A percentile compares a stretch with the other conserved stretches of the same genome.
phyloP scores from a whole-genome alignment of 2,888 invertebrate species.

The Pantelozetes paolii region DNA sequence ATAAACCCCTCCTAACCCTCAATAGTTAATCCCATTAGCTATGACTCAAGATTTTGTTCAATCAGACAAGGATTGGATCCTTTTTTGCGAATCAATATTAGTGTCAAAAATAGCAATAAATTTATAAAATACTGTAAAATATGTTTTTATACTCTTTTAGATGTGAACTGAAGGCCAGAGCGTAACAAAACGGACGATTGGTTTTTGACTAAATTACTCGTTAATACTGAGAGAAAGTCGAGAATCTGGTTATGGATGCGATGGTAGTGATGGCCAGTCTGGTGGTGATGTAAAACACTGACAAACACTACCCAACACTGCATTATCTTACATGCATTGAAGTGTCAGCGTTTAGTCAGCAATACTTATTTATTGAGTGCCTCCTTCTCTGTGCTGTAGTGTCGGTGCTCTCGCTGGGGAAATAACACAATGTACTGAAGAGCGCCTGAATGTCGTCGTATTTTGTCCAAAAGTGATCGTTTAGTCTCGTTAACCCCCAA shows the following conservation, averaged over 20 bases:
- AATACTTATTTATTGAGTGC: slow-evolving; percentile 33
- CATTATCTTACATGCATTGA: slow-evolving; percentile 23
- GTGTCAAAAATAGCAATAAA: slow-evolving; percentile 11
- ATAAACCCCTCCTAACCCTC: not conserved
- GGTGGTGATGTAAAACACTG: slow-evolving; percentile 27
- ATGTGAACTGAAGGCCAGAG: not conserved
- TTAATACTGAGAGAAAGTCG: not conserved
- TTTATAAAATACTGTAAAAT: not conserved
- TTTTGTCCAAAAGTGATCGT: slow-evolving; percentile 34
- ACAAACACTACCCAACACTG: not conserved
- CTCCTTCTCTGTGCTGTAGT: not conserved
- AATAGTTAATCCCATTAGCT: slow-evolving; percentile 19
- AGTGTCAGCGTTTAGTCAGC: slow-evolving; percentile 35
- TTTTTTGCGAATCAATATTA: slow-evolving; percentile 29
- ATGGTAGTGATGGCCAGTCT: slow-evolving; percentile 16
- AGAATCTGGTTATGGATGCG: not conserved
- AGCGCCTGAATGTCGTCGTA: slow-evolving; percentile 18
- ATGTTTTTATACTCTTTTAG: not conserved
- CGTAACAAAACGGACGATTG: slow-evolving; percentile 16
- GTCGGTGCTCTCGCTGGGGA: slow-evolving; percentile 13
- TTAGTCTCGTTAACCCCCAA: slow-evolving; percentile 9
- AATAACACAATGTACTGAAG: slow-evolving; percentile 15
- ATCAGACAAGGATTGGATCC: not conserved
- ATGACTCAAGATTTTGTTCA: not conserved
- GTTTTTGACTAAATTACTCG: not conserved